A percentile compares a stretch with the other conserved stretches of the same genome.
Evolutionary conservation across 2,797 vertebrate species (phyloP).

Genomic region (Amniataba percoides): DNA sequence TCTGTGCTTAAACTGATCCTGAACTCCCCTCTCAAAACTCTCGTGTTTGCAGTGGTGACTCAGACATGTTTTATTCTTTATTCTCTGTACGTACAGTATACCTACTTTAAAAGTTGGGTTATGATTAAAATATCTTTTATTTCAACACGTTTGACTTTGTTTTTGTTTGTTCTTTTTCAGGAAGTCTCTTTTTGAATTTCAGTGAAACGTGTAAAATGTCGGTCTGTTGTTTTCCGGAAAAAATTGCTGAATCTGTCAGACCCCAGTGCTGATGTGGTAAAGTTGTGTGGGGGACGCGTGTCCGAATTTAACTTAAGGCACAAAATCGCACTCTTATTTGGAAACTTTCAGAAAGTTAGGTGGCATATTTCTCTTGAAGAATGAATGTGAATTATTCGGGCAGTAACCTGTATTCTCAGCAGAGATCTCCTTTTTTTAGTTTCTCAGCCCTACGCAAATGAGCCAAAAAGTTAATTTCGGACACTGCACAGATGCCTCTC

Average conservation of each 20-base stretch:
- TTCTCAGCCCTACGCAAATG: conserved; percentile 40
- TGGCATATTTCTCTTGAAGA: conserved; percentile 11
- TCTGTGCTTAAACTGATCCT: conserved; percentile 3
- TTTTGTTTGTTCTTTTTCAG: too few species aligned
- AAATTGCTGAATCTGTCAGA: background rate
- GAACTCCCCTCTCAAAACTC: background rate
- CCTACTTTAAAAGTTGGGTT: background rate
- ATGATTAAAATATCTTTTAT: background rate
- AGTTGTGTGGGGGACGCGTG: too few species aligned
- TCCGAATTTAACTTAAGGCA: background rate
- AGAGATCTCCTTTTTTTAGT: conserved; percentile 63
- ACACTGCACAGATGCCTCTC: conserved; percentile 68
- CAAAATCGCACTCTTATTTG: background rate
- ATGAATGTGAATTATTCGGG: conserved; percentile 44
- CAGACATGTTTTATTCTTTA: background rate
- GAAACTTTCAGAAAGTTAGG: background rate
- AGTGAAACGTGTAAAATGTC: background rate
- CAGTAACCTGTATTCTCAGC: conserved; percentile 53
- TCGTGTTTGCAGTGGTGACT: background rate
- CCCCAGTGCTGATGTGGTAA: background rate
- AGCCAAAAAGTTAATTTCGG: conserved; percentile 69
- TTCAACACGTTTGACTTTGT: background rate
- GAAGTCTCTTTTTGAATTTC: conserved; percentile 18
- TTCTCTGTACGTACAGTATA: background rate
- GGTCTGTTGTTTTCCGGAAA: background rate